A percentile compares a stretch with the other conserved stretches of the same genome.
These are phyloP conservation scores for Tangara arthus DNA, from an alignment of 2,797 vertebrate genomes.

Conservation along the genomic window DNA sequence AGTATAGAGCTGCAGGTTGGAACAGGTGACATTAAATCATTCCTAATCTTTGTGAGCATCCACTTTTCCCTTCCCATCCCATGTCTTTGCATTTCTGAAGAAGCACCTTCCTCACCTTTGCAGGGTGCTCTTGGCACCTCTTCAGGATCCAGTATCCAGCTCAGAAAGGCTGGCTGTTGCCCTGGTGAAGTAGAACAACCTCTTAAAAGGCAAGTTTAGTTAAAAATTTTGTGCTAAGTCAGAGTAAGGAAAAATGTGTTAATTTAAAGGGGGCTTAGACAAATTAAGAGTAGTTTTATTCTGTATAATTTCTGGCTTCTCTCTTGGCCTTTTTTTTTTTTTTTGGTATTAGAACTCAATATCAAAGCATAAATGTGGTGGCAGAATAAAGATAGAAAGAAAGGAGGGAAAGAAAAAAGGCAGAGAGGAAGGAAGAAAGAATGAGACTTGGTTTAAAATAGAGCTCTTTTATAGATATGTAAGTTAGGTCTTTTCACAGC, in stretches of 20 bases:
- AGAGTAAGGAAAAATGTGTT: constrained; percentile 9
- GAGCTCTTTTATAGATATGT: neutral
- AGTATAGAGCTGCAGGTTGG: neutral
- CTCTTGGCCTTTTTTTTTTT: neutral
- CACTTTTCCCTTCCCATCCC: neutral
- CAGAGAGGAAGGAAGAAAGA: neutral
- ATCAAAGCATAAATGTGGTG: neutral
- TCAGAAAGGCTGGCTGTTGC: neutral
- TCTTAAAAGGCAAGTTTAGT: neutral
- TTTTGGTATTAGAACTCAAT: neutral
- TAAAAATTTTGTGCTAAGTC: neutral
- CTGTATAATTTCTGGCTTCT: neutral
- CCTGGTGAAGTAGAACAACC: neutral
- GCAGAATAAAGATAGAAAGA: neutral
- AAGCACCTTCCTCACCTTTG: neutral
- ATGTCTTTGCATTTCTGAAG: neutral
- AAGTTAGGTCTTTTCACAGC: constrained; percentile 11
- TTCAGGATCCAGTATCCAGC: neutral
- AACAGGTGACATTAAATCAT: neutral
- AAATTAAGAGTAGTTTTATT: neutral
- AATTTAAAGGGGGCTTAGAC: neutral
- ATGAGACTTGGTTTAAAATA: neutral
- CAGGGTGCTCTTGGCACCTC: neutral
- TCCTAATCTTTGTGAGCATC: neutral
- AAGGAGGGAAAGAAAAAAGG: neutral